Evolutionary conservation across 1,140 invertebrate species (phyloP), one percentile per base, ranked within the genome.

Genomic region (Panagrolaimus sp.): DNA sequence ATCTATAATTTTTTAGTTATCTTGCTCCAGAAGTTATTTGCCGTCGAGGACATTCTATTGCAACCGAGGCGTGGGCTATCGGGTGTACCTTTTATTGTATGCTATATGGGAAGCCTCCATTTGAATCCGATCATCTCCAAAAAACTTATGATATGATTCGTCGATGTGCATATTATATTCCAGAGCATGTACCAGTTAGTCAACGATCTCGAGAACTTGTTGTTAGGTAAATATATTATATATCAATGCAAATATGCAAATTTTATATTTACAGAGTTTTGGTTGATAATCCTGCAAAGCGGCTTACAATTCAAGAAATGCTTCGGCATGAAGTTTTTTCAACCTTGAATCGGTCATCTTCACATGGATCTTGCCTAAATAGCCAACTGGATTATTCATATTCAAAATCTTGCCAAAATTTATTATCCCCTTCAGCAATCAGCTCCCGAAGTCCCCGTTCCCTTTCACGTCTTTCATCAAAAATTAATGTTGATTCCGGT

Each of bases 51-150:
- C 93, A 98, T 86, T 93, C 94, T 43, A 85, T 94, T 46, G 91
- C 94, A 84, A 89, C 91, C 38, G 94, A 98, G 88, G 91, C 96
- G 6, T 98, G 94, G 94, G 90, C 92, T 43, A 85, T 97, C n/a
- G 94, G 94, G 10, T 94, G 92, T 82, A 90, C 96, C 87, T 84
- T 97, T 55, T 98, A 94, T 83, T 94, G 92, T 21, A 85, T 97
- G 44, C 84, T 98, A 67, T 90, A 93, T 62, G 94, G 94, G 24
- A 71, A 71, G 24, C 72, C 72, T 46, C 72, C 72, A 24, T 74
- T 76, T 58, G 72, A 74, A 52, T 74, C 76, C 83, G 85, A 68
- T 84, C 85, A n/a, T 72, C 78, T 28, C 3, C 52, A 58, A 58
- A 63, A 65, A 71, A 52, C 24, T 0, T 32, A 43, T 71, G 26